Evolutionary conservation across 2,888 invertebrate genomes (phyloP), one percentile per base, ranked within the genome.

Genomic region (Rutpela maculata): DNA sequence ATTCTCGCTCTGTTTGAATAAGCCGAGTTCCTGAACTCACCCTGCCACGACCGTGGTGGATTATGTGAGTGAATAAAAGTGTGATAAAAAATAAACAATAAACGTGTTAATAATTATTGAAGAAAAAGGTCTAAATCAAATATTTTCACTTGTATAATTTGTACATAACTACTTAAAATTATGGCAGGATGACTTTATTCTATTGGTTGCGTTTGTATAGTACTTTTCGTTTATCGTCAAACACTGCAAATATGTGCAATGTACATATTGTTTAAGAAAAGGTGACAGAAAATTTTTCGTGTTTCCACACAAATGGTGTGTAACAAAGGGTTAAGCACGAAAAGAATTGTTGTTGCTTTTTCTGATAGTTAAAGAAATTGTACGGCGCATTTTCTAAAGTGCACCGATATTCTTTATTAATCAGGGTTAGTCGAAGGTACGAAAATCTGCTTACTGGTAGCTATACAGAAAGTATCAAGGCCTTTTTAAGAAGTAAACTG

Each of bases 1-100:
- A 93, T 96, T 88, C 91, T 96, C 86, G 95, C 95, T 84, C 91
- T 96, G 85, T 96, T 96, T 89, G 95, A 96, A 83, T 87, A 85
- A 81, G 78, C 31, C 65, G 81, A 87, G 87, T 87, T 87, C 87
- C 87, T 87, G 85, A 84, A 83, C 87, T 87, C 87, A 85, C 86
- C 73, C 74, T 75, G 76, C 74, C 81, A 84, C 80, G 76, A 76
- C 76, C 75, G 82, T 81, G 77, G 79, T 69, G 70, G 70, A 76
- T 82, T 80, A 82, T 78, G 85, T 86, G 86, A 87, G 86, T 87
- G 85, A 85, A 86, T 84, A 81, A 84, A 85, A 79, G 80, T 87
- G 87, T 87, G 87, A 87, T 87, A 86, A 84, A 82, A 82, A 81
- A 83, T 82, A 81, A 82, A 71, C 63, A 80, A 76, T 67, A 66